Conservation (phyloP, 1,140 invertebrate genomes). For the Trichomalopsis sarcophagae region DNA sequence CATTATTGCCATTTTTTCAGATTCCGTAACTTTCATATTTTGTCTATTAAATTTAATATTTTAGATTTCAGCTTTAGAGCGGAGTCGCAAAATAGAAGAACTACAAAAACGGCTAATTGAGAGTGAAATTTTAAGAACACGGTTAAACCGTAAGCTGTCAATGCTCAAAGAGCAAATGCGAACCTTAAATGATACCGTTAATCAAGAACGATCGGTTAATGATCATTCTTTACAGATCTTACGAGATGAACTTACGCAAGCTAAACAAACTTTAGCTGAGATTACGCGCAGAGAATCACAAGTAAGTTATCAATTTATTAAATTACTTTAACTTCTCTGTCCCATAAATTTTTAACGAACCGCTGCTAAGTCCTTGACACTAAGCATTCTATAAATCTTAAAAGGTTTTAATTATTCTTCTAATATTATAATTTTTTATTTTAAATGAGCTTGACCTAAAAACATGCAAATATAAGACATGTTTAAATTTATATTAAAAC, state of each 20-base stretch:
- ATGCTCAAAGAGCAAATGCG: constrained; percentile 83
- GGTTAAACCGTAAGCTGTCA: constrained; percentile 83
- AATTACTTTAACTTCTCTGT: background rate
- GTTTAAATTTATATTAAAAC: too few relatives aligned
- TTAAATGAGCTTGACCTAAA: too few relatives aligned
- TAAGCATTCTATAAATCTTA: too few relatives aligned
- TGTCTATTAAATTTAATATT: constrained; percentile 15
- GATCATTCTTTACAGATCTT: constrained; percentile 81
- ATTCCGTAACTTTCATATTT: too few relatives aligned
- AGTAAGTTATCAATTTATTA: constrained; percentile 57
- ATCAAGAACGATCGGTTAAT: constrained; percentile 82
- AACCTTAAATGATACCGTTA: constrained; percentile 78
- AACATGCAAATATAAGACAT: too few relatives aligned
- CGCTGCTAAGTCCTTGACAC: too few relatives aligned
- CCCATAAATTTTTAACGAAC: background rate
- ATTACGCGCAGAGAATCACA: constrained; percentile 84
- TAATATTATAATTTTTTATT: too few relatives aligned
- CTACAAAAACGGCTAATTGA: constrained; percentile 85
- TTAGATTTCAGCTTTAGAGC: constrained; percentile 87
- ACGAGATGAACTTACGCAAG: constrained; percentile 82
- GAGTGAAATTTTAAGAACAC: constrained; percentile 81
- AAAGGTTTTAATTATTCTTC: too few relatives aligned
- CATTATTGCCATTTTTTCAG: too few relatives aligned
- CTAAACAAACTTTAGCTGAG: constrained; percentile 83
- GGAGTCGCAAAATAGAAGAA: constrained; percentile 88